phyloP scores from a whole-genome alignment of 2,113 vertebrate species.

The Malurus alboscapulatus region DNA sequence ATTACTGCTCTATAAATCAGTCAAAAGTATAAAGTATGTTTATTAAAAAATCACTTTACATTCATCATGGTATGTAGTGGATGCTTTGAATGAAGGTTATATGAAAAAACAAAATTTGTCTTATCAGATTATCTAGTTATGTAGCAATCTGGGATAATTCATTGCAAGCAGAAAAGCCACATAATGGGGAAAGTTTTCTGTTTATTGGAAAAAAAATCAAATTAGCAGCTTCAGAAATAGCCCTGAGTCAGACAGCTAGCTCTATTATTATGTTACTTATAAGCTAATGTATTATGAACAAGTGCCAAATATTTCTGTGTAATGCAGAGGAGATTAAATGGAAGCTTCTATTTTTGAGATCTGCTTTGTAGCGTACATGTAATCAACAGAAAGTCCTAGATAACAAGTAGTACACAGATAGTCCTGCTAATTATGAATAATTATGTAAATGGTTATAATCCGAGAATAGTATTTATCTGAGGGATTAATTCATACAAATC shows the following conservation, averaged over 20 bases:
- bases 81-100: neutral
- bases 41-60: constrained; percentile 19
- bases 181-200: constrained; percentile 47
- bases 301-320: constrained; percentile 64
- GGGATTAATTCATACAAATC: neutral
- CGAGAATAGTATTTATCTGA: neutral
- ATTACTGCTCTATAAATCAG: neutral
- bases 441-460: constrained; percentile 28
- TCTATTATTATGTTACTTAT: constrained; percentile 65
- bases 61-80: neutral
- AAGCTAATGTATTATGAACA: constrained; percentile 66
- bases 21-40: neutral
- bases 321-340: constrained; percentile 58
- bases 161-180: constrained; percentile 30
- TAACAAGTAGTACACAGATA: constrained; percentile 46
- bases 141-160: constrained; percentile 39
- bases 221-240: constrained; percentile 63
- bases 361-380: neutral
- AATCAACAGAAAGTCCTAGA: constrained; percentile 59
- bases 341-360: constrained; percentile 65
- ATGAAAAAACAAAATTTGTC: constrained; percentile 25
- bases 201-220: constrained; percentile 59
- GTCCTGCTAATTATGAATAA: constrained; percentile 50
- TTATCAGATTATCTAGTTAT: constrained; percentile 22
- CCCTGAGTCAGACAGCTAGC: constrained; percentile 51